Percentiles rank a stretch among this genome's conserved stretches.
Evolutionary conservation across 2,888 invertebrate species (phyloP).

Genomic region (Clunio marinus): DNA sequence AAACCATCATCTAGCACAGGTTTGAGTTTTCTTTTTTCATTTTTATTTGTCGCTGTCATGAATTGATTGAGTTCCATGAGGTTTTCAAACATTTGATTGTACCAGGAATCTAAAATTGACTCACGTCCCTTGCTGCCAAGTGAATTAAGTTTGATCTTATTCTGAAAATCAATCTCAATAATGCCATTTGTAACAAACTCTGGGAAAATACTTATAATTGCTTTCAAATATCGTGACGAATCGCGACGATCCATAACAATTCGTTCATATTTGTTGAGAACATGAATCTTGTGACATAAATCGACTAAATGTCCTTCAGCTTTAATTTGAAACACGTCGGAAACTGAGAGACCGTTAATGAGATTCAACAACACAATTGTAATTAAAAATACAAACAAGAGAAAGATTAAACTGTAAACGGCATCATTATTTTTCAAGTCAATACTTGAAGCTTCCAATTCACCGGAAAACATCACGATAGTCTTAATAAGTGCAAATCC

Average conservation of each 20-base stretch:
- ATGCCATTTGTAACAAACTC: constrained; percentile 2
- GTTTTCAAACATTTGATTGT: background rate
- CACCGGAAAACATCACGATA: constrained; percentile 72
- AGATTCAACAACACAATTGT: constrained; percentile 72
- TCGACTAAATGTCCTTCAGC: constrained; percentile 26
- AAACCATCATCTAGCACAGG: too few relatives aligned
- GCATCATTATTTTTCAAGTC: constrained; percentile 60
- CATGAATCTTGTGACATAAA: constrained; percentile 24
- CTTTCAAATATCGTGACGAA: background rate
- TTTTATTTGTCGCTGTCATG: background rate
- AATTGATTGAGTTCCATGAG: background rate
- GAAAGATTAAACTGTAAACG: constrained; percentile 67
- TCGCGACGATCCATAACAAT: background rate
- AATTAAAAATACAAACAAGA: constrained; percentile 65
- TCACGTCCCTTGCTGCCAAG: too few relatives aligned
- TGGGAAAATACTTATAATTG: constrained; percentile 21
- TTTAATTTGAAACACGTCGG: constrained; percentile 58
- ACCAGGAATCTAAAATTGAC: background rate
- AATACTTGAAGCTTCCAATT: constrained; percentile 67
- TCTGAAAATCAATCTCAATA: background rate
- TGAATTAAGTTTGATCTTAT: background rate
- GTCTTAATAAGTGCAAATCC: constrained; percentile 67
- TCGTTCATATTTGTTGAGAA: constrained; percentile 21
- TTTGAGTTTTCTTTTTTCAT: background rate
- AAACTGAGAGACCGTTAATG: constrained; percentile 71